Conservation (phyloP, 1,140 invertebrate genomes). For the Drosophila insularis region DNA sequence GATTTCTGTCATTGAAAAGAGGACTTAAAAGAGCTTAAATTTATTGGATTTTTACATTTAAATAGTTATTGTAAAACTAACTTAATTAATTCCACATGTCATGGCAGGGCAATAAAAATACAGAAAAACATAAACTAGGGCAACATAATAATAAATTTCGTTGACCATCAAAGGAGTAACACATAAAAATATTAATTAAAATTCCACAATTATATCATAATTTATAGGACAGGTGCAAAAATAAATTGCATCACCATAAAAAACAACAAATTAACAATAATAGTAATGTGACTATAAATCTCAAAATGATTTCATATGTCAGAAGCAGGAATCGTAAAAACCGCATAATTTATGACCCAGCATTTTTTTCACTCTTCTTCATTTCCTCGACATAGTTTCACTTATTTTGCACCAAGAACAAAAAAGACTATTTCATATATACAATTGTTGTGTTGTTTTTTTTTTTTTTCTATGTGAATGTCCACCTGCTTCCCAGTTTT, state of each 20-base stretch:
- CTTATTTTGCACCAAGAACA: neutral
- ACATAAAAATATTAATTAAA: conserved; percentile 38
- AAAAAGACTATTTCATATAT: too few species aligned
- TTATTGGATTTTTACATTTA: neutral
- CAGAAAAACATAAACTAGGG: neutral
- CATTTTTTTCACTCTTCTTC: neutral
- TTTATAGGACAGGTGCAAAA: conserved; percentile 38
- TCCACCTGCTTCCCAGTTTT: neutral
- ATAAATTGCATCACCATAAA: conserved; percentile 31
- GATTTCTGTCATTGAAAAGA: conserved; percentile 18
- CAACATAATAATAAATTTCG: conserved; percentile 6
- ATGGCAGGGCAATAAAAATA: neutral
- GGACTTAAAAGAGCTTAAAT: conserved; percentile 13
- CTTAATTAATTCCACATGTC: neutral
- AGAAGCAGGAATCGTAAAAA: conserved; percentile 4
- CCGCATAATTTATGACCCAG: conserved; percentile 41
- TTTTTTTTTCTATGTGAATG: neutral
- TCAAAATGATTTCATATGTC: conserved; percentile 19
- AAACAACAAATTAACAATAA: neutral
- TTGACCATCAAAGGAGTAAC: neutral
- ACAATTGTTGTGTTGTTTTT: too few species aligned
- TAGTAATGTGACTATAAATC: conserved; percentile 25
- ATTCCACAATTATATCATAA: conserved; percentile 31
- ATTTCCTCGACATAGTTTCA: neutral
- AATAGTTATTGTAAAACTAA: neutral